A percentile compares a stretch with the other conserved stretches of the same genome.
Evolutionary conservation across 2,797 vertebrate genomes (phyloP).

Genomic region (Poecilia wingei): DNA sequence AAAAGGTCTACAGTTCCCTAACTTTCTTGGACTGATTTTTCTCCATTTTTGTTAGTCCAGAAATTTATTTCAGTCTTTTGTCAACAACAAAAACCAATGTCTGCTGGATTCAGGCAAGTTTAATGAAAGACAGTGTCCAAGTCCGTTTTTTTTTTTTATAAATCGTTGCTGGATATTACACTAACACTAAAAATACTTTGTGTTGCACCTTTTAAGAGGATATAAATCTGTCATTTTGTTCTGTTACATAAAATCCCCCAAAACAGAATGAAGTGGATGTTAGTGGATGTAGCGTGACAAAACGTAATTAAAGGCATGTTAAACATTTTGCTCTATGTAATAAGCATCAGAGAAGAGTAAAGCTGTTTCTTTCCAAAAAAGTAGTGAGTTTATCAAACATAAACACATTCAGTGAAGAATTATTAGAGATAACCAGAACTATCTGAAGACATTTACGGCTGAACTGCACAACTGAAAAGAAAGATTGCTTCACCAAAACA

Average conservation of each 20-base stretch:
- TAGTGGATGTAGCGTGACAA: background rate
- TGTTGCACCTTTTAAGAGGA: background rate
- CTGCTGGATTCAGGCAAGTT: background rate
- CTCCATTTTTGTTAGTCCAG: too few relatives aligned
- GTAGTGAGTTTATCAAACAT: background rate
- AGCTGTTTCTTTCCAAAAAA: background rate
- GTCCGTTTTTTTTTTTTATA: background rate
- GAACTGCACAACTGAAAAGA: background rate
- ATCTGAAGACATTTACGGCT: background rate
- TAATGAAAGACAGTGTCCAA: background rate
- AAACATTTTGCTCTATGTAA: background rate
- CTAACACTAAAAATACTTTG: background rate
- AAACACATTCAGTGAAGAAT: background rate
- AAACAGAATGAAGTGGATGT: background rate
- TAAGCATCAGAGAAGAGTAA: background rate
- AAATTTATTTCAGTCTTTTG: too few relatives aligned
- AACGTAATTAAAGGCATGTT: background rate
- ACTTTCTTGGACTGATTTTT: too few relatives aligned
- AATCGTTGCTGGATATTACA: too few relatives aligned
- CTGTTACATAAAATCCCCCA: background rate
- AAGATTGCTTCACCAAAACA: constrained; percentile 20
- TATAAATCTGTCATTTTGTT: background rate
- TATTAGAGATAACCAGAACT: background rate
- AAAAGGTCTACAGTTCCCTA: too few relatives aligned
- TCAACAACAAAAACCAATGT: background rate